Base-by-base conservation (phyloP, 2,797 vertebrate genomes). In the Karalla daura region DNA sequence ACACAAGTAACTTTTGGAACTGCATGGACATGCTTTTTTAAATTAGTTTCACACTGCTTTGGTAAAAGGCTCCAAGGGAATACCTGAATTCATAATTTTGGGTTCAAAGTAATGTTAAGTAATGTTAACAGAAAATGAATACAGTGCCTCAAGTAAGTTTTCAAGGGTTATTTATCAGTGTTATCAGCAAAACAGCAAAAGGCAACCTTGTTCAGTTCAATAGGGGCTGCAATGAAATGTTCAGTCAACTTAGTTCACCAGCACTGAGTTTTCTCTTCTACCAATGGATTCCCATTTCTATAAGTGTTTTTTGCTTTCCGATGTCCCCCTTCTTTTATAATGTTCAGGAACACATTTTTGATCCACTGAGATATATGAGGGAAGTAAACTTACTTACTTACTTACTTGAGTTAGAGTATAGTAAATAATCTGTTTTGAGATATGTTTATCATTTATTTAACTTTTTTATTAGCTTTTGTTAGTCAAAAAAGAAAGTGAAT, bases 11-110 rank as follows among this genome's bases (percentile, higher is more conserved):
- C 0, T 44, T 10, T 46, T 5, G 14, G 21, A 32, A 44, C 21
- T 2, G 12, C 17, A 40, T 2, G 2, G 17, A 40, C 36, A 30
- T 30, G 13, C 13, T 37, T 68, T 44, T 30, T 68, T 0, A 35
- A 66, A 21, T 51, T 11, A 37, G 24, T 65, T 40, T 43, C 25
- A 52, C 17, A 69, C 40, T 67, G 15, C n/a, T 36, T 64, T 56
- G 3, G 41, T 71, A 27, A 30, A 23, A 20, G 14, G 3, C 72
- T 25, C 15, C 1, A n/a, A 46, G 63, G 36, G 66, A 70, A 75
- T 20, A 43, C n/a, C 43, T 64, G 39, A 78, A 44, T 65, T 63
- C 36, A 25, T 46, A 21, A 60, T 40, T 14, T 25, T 33, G 41
- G 47, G 43, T 52, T 74, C 20, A 58, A 24, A 40, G 24, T 24